Evolutionary conservation across 1,140 invertebrate genomes (phyloP), one percentile per base, ranked within the genome.

Genomic region (Drosophila parvula): DNA sequence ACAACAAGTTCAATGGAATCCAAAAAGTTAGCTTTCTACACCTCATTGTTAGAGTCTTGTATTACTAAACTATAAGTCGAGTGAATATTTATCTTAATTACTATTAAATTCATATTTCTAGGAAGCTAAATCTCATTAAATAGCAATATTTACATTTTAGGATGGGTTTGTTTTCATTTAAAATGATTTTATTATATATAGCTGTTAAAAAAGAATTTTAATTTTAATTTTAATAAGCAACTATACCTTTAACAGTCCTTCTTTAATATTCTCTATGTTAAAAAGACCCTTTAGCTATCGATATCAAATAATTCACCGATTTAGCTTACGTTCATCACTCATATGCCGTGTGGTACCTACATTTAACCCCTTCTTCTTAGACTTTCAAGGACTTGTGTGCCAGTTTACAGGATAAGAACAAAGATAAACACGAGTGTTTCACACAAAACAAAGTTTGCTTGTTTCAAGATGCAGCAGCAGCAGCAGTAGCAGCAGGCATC

Each of bases 401-500:
- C 22, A 53, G 18, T 65, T 22, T 41, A 10, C 8, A 47, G 9
- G 38, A 59, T 18, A 57, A 32, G 16, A 53, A 50, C 8, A 9
- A 14, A 65, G 47, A 50, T 50, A 50, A 50, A 30, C 28, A 50
- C 45, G 51, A 75, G 16, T 40, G 36, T 22, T 57, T 47, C 38
- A 44, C 36, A 28, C 16, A 28, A 50, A 38, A 69, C 38, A 75
- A 74, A 74, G 70, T 74, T 74, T 36, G 45, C 51, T 70, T 55
- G 41, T 50, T 41, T 53, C 36, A 57, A 73, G 64, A 60, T 64
- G 65, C 67, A 59, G 58, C 67, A 59, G 50, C 32, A 36, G 28
- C 48, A 32, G 30, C 48, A 50, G n/a, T 16, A 50, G 47, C n/a
- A 36, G 32, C 50, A 53, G 55, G 45, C 51, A 74, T 57, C 64